Base-by-base conservation (phyloP, 1,140 invertebrate genomes). In the Drosophila guanche region DNA sequence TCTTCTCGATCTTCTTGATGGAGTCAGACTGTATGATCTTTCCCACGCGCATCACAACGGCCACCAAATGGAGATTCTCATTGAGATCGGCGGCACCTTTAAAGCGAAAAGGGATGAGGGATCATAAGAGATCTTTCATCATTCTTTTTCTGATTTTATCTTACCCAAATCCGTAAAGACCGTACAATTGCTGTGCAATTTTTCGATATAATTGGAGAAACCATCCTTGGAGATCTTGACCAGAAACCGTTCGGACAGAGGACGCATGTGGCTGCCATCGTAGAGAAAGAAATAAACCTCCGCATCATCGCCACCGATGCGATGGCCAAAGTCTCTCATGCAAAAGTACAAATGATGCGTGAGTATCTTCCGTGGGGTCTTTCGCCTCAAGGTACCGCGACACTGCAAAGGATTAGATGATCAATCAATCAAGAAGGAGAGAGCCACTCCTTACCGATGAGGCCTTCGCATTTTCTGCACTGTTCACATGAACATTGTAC, bases 201-300 rank as follows among this genome's bases (percentile, higher is more conserved):
- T 96, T 79, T 97, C 96, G 14, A 97, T 94, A 90, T 97, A 97
- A 90, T 97, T 97, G 20, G 96, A 96, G 91, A 97, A 97, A 45
- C 97, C 97, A 80, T 97, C 96, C 90, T 96, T 97, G 59, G 96
- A 96, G 89, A 98, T 95, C 83, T 94, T 94, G 45, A 98, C 96
- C 81, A 97, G 93, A 93, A 98, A 98, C 59, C 97, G 93, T 91
- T 98, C 97, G 69, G 97, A 98, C 75, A 96, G 91, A 40, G 95
- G 95, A 43, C 94, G 94, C 57, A 93, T 93, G 59, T 94, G 93
- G 27, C 94, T 94, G 2, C 94, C 94, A 91, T 98, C 96, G 91
- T 97, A 98, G 0, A 98, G 90, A 46, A 96, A 97, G 79, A 98
- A 95, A 75, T 97, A 95, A 4, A 98, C 94, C 92, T 98, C 97